Conservation (phyloP, 2,888 invertebrate species). For the Melieria crassipennis region DNA sequence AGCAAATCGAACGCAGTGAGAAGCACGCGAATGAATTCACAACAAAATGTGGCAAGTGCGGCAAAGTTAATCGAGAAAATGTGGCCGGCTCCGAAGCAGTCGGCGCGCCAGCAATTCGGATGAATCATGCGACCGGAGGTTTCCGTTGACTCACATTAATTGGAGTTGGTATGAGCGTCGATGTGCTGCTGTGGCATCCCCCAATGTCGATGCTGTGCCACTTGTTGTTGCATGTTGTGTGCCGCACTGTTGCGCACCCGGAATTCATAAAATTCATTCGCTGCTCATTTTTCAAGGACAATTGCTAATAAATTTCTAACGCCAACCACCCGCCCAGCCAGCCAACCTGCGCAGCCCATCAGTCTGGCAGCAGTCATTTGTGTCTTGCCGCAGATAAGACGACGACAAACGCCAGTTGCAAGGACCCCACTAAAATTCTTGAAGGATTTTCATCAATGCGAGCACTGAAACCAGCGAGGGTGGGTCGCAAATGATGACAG, state of each 20-base stretch:
- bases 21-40: too few species aligned
- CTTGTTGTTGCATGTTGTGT: background rate
- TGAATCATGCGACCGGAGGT: constrained; percentile 23
- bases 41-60: too few species aligned
- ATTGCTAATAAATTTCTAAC: constrained; percentile 28
- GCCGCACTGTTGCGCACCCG: background rate
- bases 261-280: constrained; percentile 2
- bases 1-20: too few species aligned
- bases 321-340: background rate
- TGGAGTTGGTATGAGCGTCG: background rate
- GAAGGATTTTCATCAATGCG: too few species aligned
- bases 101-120: background rate
- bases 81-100: too few species aligned
- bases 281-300: constrained; percentile 32
- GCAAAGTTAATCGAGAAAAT: too few species aligned
- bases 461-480: too few species aligned
- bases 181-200: background rate
- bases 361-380: background rate
- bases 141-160: constrained; percentile 20
- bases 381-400: too few species aligned
- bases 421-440: too few species aligned
- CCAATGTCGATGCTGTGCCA: background rate
- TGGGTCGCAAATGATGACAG: too few species aligned
- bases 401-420: too few species aligned
- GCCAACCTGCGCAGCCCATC: background rate